Percentiles rank a stretch among this genome's conserved stretches.
Evolutionary conservation across 2,888 invertebrate genomes (phyloP).

Genomic region (Drosophila anomalata): DNA sequence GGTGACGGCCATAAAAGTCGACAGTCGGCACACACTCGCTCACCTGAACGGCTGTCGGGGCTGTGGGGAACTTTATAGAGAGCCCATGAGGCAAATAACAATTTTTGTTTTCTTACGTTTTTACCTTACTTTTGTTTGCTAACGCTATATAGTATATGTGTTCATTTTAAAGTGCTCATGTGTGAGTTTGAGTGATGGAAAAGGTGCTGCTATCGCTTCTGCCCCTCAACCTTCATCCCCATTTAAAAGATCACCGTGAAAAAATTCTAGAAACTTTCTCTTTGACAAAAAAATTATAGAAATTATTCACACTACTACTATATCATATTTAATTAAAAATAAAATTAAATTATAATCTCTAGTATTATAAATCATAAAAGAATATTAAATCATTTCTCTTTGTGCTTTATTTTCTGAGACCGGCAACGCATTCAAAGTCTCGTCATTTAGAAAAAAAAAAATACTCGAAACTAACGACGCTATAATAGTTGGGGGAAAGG

Average conservation of each 20-base stretch:
- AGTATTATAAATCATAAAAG: not conserved
- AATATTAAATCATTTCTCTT: not conserved
- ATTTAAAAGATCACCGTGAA: not conserved
- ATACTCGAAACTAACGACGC: constrained; percentile 25
- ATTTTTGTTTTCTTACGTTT: constrained; percentile 59
- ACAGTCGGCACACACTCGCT: not conserved
- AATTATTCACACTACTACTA: no score
- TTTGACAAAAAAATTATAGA: not conserved
- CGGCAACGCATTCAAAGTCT: constrained; percentile 22
- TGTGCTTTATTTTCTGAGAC: constrained; percentile 4
- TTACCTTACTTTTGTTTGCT: constrained; percentile 59
- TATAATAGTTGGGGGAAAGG: constrained; percentile 5
- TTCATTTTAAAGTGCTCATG: constrained; percentile 47
- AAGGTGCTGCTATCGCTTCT: constrained; percentile 64
- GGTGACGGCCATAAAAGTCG: constrained; percentile 17
- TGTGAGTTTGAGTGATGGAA: constrained; percentile 51
- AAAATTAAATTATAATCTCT: not conserved
- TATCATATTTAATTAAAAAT: no score
- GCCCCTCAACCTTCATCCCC: constrained; percentile 9
- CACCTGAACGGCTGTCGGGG: not conserved
- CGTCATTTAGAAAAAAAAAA: constrained; percentile 16
- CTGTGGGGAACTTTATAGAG: constrained; percentile 2
- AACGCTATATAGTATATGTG: constrained; percentile 32
- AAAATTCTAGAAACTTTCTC: not conserved
- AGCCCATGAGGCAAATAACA: constrained; percentile 57